These are phyloP conservation scores for Halisarca cf. caerulea DNA, from an alignment of 37 sponge, comb jelly and placozoan species.

Conservation along the genomic window DNA sequence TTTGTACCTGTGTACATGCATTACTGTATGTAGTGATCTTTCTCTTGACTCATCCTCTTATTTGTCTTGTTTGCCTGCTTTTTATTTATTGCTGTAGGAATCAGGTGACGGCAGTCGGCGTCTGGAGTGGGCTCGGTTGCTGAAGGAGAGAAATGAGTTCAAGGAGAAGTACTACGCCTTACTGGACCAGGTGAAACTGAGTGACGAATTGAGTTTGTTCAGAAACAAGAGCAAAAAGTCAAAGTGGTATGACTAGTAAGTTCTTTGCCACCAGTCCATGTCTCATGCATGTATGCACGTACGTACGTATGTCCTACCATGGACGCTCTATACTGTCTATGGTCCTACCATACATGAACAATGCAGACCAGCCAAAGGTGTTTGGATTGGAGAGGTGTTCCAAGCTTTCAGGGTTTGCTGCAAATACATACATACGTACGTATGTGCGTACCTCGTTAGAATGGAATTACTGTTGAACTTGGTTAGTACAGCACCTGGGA, in stretches of 20 bases:
- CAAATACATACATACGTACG: no score
- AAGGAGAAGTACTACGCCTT: constrained; percentile 89
- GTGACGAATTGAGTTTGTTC: constrained; percentile 74
- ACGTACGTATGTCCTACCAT: not conserved
- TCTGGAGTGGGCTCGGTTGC: constrained; percentile 72
- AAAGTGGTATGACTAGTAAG: constrained; percentile 82
- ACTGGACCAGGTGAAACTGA: constrained; percentile 80
- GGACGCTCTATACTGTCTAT: no score
- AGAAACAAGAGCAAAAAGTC: constrained; percentile 62
- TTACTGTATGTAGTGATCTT: not conserved
- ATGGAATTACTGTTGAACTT: no score
- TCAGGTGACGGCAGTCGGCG: constrained; percentile 43
- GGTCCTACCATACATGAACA: no score
- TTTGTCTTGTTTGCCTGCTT: no score
- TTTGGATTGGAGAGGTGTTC: no score
- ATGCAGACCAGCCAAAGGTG: no score
- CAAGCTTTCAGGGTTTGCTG: no score
- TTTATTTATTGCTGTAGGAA: not conserved
- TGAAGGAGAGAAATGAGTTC: constrained; percentile 88
- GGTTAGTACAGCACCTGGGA: no score
- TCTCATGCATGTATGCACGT: not conserved
- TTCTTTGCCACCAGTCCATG: not conserved
- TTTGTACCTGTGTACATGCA: not conserved
- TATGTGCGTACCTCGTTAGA: no score
- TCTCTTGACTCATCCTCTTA: no score